Base-by-base conservation (phyloP, 2,113 vertebrate species). In the Brachionichthys hirsutus region DNA sequence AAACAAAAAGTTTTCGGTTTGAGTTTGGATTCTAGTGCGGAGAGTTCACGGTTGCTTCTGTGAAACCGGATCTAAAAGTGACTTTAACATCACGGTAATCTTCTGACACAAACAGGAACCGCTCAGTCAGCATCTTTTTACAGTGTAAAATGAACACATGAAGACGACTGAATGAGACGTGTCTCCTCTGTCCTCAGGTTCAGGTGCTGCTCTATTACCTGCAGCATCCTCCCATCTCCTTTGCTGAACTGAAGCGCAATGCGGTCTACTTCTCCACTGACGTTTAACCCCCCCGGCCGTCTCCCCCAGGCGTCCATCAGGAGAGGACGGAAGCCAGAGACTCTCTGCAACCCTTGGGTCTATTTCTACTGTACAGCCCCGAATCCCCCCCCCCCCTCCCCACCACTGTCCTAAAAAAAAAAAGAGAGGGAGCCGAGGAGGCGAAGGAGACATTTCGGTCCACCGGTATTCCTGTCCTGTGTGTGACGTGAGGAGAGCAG, bases 201-300 rank as follows among this genome's bases (percentile, higher is more conserved):
- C 97, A 99, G 84, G 97, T 99, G 75, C 92, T 99, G 64, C 94
- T 99, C 48, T 99, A 99, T 84, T 99, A 98, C 90, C 86, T 99
- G 90, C 97, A 99, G 90, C 97, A 98, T 70, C 89, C 94, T 55
- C 95, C 97, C 64, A 94, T 99, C 63, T 93, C 94, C 89, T 95
- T 95, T 54, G 91, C 92, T 0, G 97, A 99, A 85, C 93, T 98
- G 61, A 98, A 98, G 88, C 93, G 95, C 77, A 98, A 97, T 90
- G 95, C 94, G 54, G 94, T 97, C 81, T 98, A 95, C 90, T 97
- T 94, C 87, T 98, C 97, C 86, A 98, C 97, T n/a, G 97, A 98
- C 12, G 97, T 98, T 85, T 98, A 95, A 90, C 24, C 24, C 54
- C 45, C 54, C 75, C 58, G 5, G 61, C 52, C 63, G 1, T 63